phyloP scores from a whole-genome alignment of 2,888 invertebrate species.

The Thymelicus sylvestris region DNA sequence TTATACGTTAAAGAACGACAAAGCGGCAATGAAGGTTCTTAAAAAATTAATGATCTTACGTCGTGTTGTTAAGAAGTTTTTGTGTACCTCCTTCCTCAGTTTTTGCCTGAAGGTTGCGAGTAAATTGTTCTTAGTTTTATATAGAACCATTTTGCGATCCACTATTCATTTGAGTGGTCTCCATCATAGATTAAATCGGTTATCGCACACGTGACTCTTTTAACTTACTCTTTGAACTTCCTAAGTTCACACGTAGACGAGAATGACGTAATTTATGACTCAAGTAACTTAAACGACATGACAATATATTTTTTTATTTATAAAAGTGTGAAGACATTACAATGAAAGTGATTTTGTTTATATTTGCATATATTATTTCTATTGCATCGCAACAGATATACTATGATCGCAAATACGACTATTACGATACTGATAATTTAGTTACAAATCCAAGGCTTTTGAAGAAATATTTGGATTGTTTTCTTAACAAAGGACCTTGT shows the following conservation, averaged over 20 bases:
- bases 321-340: background rate
- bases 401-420: constrained; percentile 83
- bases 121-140: constrained; percentile 54
- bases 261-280: too few relatives aligned
- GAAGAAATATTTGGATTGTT: constrained; percentile 88
- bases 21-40: constrained; percentile 8
- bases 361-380: constrained; percentile 42
- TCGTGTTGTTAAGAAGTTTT: constrained; percentile 23
- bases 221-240: background rate
- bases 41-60: constrained; percentile 15
- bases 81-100: constrained; percentile 40
- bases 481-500: constrained; percentile 66
- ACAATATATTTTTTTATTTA: background rate
- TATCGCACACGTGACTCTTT: constrained; percentile 21
- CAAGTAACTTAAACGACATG: background rate
- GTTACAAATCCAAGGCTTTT: constrained; percentile 87
- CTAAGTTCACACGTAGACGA: background rate
- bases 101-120: constrained; percentile 57
- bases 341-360: constrained; percentile 45
- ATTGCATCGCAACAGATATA: constrained; percentile 51
- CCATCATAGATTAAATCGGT: constrained; percentile 30
- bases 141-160: constrained; percentile 54
- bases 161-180: constrained; percentile 54
- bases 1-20: background rate
- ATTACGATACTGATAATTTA: constrained; percentile 88